Evolutionary conservation across 2,113 vertebrate genomes (phyloP).

Genomic region (Melanotaenia duboulayi): DNA sequence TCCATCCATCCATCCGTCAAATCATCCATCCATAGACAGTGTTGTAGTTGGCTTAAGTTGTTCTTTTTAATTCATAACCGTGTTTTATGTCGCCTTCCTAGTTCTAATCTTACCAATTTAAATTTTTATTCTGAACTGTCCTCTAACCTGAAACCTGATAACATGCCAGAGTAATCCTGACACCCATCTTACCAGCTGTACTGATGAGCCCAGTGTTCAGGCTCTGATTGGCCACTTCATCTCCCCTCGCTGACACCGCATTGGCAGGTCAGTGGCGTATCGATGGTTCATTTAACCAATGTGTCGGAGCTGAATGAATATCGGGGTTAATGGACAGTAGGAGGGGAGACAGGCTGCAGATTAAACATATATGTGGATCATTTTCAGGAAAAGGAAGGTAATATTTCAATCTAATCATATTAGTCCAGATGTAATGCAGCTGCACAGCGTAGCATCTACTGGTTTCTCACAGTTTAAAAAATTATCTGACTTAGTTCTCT

Average conservation of each 20-base stretch:
- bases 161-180: conserved; percentile 62
- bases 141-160: no score
- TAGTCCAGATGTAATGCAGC: conserved; percentile 21
- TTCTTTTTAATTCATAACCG: no score
- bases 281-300: no score
- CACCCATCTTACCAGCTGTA: conserved; percentile 73
- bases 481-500: conserved; percentile 63
- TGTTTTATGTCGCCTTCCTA: no score
- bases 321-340: conserved; percentile 43
- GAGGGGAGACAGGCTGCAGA: conserved; percentile 11
- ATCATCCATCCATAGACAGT: no score
- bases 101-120: no score
- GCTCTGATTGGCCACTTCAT: conserved; percentile 84
- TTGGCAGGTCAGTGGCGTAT: no score
- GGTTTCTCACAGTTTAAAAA: conserved; percentile 7
- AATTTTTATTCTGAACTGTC: no score
- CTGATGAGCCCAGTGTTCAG: conserved; percentile 76
- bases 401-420: conserved; percentile 31
- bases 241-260: conserved; percentile 69
- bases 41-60: no score
- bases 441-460: conserved; percentile 20
- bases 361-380: neutral
- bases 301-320: conserved; percentile 57
- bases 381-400: conserved; percentile 1
- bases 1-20: no score